Conservation (phyloP, 2,113 vertebrate species). For the Peromyscus polionotus region DNA sequence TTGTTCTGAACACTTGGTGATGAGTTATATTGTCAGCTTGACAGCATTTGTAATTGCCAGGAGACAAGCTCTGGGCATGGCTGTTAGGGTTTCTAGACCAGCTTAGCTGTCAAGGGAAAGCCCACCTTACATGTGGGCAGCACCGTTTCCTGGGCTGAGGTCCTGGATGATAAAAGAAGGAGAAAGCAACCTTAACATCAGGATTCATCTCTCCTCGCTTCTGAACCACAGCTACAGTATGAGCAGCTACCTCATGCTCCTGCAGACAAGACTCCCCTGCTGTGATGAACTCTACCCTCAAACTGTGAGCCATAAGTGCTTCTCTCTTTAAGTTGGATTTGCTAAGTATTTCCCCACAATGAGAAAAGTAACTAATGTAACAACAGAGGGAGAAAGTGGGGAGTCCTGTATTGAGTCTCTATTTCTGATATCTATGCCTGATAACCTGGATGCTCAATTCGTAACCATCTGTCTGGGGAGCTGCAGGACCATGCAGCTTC, state of each 20-base stretch:
- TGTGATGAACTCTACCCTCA: neutral
- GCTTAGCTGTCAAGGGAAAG: neutral
- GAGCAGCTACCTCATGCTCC: neutral
- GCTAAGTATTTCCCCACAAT: neutral
- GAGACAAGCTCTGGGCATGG: neutral
- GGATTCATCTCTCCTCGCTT: neutral
- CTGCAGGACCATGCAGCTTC: neutral
- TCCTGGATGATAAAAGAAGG: neutral
- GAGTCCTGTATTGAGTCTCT: neutral
- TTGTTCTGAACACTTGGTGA: neutral
- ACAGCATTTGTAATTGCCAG: neutral
- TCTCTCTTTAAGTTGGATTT: neutral
- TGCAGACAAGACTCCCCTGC: neutral
- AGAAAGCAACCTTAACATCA: neutral
- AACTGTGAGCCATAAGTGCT: neutral
- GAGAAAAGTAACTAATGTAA: neutral
- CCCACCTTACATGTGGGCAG: neutral
- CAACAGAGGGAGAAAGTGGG: neutral
- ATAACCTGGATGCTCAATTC: neutral
- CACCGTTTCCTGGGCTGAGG: neutral
- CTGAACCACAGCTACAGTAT: neutral
- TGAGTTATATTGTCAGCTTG: neutral
- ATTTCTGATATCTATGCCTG: neutral
- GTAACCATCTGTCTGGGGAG: neutral
- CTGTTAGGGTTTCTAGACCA: neutral